Evolutionary conservation across 2,113 vertebrate genomes (phyloP), one percentile per base, ranked within the genome.

Genomic region (Nymphicus hollandicus): DNA sequence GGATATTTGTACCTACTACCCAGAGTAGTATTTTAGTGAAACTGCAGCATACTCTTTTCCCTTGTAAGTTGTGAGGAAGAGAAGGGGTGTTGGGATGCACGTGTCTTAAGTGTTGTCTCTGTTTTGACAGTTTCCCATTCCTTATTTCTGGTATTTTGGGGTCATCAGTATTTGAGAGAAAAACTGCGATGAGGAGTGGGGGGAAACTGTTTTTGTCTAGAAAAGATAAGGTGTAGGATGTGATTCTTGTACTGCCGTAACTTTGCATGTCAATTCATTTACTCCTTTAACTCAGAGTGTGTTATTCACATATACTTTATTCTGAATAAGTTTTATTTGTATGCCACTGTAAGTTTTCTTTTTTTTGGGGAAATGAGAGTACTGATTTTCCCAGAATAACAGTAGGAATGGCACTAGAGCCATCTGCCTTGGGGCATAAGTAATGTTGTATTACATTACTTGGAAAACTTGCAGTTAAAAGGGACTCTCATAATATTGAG

Each of bases 1-100:
- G 33, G 22, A 1, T 58, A 5, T 9, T 66, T 0, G 1, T 53
- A 10, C 20, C 12, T 50, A 2, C 22, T 66, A 7, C 39, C 33
- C 7, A 5, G n/a, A 64, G 22, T 2, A 29, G 6, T 28, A 4
- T 37, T 68, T 27, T 6, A 33, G 20, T 39, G 29, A 49, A 56
- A 46, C 61, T 70, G 13, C 24, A 53, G 61, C 7, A 2, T 22
- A 2, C 20, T 78, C 15, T 70, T 44, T 61, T 64, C 22, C 3
- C 4, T 9, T 44, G 7, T 33, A 47, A 92, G 10, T 24, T 76
- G 5, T 29, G 56, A 43, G 56, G 50, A 66, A 8, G 35, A 69
- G 53, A 44, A 63, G 6, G 17, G 24, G 5, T 84, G 12, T 18
- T 63, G 41, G 28, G 10, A 18, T 31, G 18, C 15, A 0, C 6